A percentile compares a stretch with the other conserved stretches of the same genome.
phyloP scores from a whole-genome alignment of 2,888 invertebrate species.

The Eupithecia dodoneata region DNA sequence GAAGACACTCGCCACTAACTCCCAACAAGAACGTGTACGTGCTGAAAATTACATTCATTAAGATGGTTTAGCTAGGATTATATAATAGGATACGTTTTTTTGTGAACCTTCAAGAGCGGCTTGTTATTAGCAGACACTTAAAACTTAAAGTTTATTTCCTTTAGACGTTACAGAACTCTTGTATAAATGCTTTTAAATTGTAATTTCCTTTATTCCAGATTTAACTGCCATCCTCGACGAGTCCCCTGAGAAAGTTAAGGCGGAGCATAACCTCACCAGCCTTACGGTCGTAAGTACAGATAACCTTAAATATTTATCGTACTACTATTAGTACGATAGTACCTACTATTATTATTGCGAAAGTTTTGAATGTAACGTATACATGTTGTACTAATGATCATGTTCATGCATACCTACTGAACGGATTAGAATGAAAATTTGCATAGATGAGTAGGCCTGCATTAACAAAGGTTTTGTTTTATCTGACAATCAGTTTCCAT shows the following conservation, averaged over 20 bases:
- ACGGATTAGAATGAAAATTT: not conserved
- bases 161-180: too few species aligned
- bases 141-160: not conserved
- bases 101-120: not conserved
- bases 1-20: not conserved
- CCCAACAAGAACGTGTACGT: too few species aligned
- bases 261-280: slow-evolving; percentile 66
- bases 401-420: too few species aligned
- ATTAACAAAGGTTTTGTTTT: not conserved
- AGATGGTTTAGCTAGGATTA: not conserved
- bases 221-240: slow-evolving; percentile 63
- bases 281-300: slow-evolving; percentile 65
- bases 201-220: slow-evolving; percentile 52
- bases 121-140: not conserved
- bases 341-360: not conserved
- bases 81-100: not conserved
- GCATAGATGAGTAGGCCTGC: not conserved
- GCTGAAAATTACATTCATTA: not conserved
- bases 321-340: not conserved
- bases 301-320: not conserved
- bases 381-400: too few species aligned
- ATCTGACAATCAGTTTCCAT: not conserved
- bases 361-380: not conserved
- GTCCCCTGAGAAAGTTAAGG: slow-evolving; percentile 64
- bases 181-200: not conserved